Percentiles rank a stretch among this genome's conserved stretches.
phyloP scores from a whole-genome alignment of 37 sponge, comb jelly and placozoan genomes.

The Mnemiopsis leidyi region DNA sequence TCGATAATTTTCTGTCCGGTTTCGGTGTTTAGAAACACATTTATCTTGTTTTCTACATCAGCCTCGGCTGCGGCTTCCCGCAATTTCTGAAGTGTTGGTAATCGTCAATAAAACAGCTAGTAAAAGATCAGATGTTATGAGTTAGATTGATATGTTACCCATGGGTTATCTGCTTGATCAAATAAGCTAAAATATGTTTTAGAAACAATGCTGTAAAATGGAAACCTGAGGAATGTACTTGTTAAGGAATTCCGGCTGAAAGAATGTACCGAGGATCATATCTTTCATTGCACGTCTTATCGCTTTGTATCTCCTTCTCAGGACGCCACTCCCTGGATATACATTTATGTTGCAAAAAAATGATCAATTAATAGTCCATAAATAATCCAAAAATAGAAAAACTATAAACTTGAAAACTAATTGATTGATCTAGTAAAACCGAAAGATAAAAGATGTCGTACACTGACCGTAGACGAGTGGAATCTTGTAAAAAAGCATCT shows the following conservation, averaged over 20 bases:
- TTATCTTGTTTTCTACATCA: conserved; percentile 7
- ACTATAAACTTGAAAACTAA: too few relatives aligned
- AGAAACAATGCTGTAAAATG: too few relatives aligned
- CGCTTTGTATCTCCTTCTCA: neutral
- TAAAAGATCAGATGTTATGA: too few relatives aligned
- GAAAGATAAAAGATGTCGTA: neutral
- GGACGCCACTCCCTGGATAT: neutral
- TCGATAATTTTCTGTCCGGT: conserved; percentile 34
- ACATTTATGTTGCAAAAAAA: too few relatives aligned
- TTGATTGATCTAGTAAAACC: too few relatives aligned
- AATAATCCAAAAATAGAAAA: too few relatives aligned
- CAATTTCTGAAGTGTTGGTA: conserved; percentile 52
- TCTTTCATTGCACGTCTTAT: conserved; percentile 35
- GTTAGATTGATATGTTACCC: too few relatives aligned
- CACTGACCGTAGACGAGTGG: conserved; percentile 14
- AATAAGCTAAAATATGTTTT: too few relatives aligned
- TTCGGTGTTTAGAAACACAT: neutral
- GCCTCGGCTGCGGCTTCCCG: conserved; percentile 11
- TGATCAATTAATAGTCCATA: too few relatives aligned
- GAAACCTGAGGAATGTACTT: conserved; percentile 48
- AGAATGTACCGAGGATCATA: conserved; percentile 37
- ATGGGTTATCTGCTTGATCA: too few relatives aligned
- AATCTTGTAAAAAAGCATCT: conserved; percentile 59
- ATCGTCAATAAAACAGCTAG: too few relatives aligned
- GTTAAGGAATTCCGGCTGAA: conserved; percentile 27